Evolutionary conservation across 2,113 vertebrate genomes (phyloP), one percentile per base, ranked within the genome.

Genomic region (Elaphurus davidianus): DNA sequence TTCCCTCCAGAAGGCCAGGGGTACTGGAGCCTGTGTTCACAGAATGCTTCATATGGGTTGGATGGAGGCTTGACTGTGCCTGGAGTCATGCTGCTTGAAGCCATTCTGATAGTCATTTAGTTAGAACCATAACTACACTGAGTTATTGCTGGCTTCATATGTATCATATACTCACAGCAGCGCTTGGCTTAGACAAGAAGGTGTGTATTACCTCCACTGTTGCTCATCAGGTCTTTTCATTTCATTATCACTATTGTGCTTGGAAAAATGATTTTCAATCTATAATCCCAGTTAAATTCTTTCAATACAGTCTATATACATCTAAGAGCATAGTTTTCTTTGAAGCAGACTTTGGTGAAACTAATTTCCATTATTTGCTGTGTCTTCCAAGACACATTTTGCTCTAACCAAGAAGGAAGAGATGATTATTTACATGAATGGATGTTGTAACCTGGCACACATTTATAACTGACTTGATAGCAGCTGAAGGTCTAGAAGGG

Each of bases 151-250:
- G 33, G 30, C 28, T 92, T 98, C 97, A 17, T 64, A 96, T 43
- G 4, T 95, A 95, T 0, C 43, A 7, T 90, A 82, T 50, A 83
- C 76, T 90, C 91, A 2, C 47, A 71, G 3, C 84, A 89, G 62
- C 95, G 92, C 90, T 98, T 97, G 97, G 92, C 83, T 91, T 96
- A 95, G 85, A 96, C 95, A 98, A 98, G 86, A 95, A 16, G 82
- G 17, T 15, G 27, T 27, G n/a, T 1, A 0, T 64, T 86, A 57
- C 96, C 52, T 92, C 93, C 88, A 40, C 76, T 96, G 36, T 92
- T 94, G 16, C 50, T 5, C 83, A 43, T 96, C 12, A 10, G 36
- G 79, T 50, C 79, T 87, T 97, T 95, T 96, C 52, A 96, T 96
- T 97, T 92, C 82, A 88, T 88, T 95, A 47, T 82, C 43, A 7